Evolutionary conservation across 2,113 vertebrate species (phyloP).

Genomic region (Bufo bufo): DNA sequence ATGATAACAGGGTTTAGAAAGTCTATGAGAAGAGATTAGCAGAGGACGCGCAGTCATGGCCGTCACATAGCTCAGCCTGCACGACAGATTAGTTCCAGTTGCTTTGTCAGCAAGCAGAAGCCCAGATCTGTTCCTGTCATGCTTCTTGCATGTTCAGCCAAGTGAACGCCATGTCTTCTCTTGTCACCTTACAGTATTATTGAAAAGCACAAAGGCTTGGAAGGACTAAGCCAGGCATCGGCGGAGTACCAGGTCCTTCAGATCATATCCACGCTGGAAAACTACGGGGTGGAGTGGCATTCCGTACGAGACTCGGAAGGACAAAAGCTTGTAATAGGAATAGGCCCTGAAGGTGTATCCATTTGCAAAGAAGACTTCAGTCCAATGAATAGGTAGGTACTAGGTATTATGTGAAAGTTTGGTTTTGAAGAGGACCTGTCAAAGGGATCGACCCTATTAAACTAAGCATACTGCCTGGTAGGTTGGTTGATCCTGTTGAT

Average conservation of each 20-base stretch:
- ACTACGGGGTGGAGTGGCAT: constrained; percentile 97
- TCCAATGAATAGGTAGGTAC: constrained; percentile 85
- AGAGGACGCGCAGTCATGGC: not conserved
- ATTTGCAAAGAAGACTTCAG: constrained; percentile 92
- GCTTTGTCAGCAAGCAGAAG: not conserved
- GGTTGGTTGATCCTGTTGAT: too few species aligned
- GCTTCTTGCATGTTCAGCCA: not conserved
- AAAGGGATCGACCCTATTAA: too few species aligned
- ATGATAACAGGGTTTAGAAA: not conserved
- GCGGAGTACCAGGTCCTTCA: constrained; percentile 94
- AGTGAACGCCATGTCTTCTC: not conserved
- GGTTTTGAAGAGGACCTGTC: too few species aligned
- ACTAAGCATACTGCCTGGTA: too few species aligned
- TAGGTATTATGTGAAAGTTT: constrained; percentile 59
- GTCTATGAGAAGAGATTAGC: constrained; percentile 4
- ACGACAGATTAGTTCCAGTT: constrained; percentile 11
- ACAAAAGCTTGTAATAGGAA: constrained; percentile 87
- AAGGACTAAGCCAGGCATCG: constrained; percentile 83
- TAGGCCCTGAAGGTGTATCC: constrained; percentile 93
- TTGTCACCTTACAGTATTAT: constrained; percentile 77
- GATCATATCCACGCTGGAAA: constrained; percentile 87
- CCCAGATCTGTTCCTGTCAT: not conserved
- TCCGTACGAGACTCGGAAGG: constrained; percentile 86
- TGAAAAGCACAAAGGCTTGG: constrained; percentile 87
- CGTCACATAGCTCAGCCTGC: not conserved